Evolutionary conservation across 2,113 vertebrate genomes (phyloP), one percentile per base, ranked within the genome.

Genomic region (Electrona antarctica): DNA sequence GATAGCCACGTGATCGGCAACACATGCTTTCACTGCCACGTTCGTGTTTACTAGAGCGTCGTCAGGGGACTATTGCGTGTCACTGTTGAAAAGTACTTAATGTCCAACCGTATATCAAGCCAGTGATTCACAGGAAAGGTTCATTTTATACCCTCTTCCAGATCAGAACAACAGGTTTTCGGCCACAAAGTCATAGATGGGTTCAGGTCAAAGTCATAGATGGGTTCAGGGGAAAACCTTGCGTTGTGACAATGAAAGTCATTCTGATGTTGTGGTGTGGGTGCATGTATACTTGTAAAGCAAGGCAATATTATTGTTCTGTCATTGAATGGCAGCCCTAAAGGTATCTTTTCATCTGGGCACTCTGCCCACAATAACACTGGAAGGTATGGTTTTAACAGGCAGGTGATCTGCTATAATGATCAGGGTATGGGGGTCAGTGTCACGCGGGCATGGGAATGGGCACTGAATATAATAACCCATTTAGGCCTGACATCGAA

Each of bases 1-100:
- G 76, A 56, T 73, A 69, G 71, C 60, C 67, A 54, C 66, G 65
- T 78, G 80, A 85, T 78, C 50, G 1, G 29, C 71, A 78, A 79
- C 85, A 73, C 64, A 73, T 82, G 80, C 84, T 81, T 81, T 74
- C 66, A 73, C 73, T 74, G 73, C 65, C 64, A 41, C 70, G 81
- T 89, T 86, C 60, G 15, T 85, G 79, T 86, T 87, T 90, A 87
- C 76, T 52, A 29, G 29, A 14, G 62, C 33, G 62, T 67, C 56
- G 15, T 8, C 60, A 59, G 15, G 13, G 45, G 62, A 52, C 64
- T 65, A 62, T 62, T 21, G 57, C 14, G 59, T 33, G 4, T 33
- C 71, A 10, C 71, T 48, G 69, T n/a, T 82, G 72, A 84, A 85
- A 85, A 78, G 72, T 69, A 74, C 75, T 68, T 13, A 10, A 3